Conservation (phyloP, 30 jellyfish, hydroid and myxozoan genomes). For the Aurelia sp. region DNA sequence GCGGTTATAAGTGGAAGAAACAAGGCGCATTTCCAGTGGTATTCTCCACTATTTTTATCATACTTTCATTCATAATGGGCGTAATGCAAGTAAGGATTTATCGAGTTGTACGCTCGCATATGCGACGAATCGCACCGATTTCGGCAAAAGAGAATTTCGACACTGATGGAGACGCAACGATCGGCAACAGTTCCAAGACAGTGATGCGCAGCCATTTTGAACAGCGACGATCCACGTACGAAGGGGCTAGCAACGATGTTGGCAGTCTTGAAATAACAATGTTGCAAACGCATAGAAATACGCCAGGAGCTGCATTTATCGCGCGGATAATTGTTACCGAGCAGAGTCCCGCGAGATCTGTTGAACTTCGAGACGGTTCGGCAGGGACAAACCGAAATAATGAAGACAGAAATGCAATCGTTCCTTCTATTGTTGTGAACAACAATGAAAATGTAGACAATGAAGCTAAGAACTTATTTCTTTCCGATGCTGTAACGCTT, state of each 20-base stretch:
- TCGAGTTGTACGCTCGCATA: constrained; percentile 36
- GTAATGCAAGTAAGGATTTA: constrained; percentile 40
- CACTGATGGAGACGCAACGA: constrained; percentile 4
- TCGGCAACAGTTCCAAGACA: constrained; percentile 1
- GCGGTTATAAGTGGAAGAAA: constrained; percentile 1
- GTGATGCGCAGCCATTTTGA: neutral
- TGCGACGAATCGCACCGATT: constrained; percentile 33
- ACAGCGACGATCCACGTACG: neutral
- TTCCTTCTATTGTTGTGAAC: neutral
- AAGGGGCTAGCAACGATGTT: neutral
- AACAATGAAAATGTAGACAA: neutral
- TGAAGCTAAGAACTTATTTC: neutral
- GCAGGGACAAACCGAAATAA: neutral
- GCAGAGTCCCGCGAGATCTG: neutral
- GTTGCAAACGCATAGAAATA: neutral
- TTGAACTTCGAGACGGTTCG: too few relatives aligned
- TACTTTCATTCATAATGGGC: constrained; percentile 11
- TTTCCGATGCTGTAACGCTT: neutral
- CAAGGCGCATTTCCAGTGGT: neutral
- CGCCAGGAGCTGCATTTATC: neutral
- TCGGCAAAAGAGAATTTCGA: neutral
- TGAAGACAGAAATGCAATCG: neutral
- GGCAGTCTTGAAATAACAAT: neutral
- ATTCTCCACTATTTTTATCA: neutral
- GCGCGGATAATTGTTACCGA: neutral